Evolutionary conservation across 2,113 vertebrate species (phyloP).

Genomic region (Desmodus rotundus): DNA sequence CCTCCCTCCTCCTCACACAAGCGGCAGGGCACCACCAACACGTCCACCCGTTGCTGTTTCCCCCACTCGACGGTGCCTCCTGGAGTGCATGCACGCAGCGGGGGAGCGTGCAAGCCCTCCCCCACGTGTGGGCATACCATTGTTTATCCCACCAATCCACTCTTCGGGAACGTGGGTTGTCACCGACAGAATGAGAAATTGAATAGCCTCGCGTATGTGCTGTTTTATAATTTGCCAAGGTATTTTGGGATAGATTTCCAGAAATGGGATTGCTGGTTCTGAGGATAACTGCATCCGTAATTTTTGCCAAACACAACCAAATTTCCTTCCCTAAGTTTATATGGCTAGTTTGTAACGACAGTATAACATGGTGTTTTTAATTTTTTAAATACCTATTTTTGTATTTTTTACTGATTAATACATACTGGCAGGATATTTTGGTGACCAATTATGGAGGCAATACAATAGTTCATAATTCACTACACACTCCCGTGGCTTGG

Average conservation of each 20-base stretch:
- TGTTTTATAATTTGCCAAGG: not conserved
- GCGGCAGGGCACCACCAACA: not conserved
- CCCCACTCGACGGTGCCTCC: rapidly evolving
- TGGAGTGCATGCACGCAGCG: rapidly evolving
- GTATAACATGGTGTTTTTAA: not conserved
- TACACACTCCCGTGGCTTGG: no score
- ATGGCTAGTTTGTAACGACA: not conserved
- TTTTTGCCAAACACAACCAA: not conserved
- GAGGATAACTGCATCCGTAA: not conserved
- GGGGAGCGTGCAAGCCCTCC: rapidly evolving
- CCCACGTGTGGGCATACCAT: not conserved
- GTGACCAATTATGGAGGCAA: not conserved
- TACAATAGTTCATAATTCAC: not conserved
- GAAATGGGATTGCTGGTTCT: not conserved
- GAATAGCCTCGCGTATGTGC: not conserved
- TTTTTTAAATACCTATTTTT: not conserved
- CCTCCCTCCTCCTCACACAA: not conserved
- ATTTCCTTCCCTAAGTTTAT: not conserved
- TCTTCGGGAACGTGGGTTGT: not conserved
- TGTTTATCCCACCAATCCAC: not conserved
- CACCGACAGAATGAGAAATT: not conserved
- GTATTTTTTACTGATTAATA: not conserved
- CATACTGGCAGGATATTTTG: not conserved
- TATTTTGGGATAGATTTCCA: not conserved
- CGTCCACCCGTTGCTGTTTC: rapidly evolving